A percentile compares a stretch with the other conserved stretches of the same genome.
Evolutionary conservation across 2,113 vertebrate genomes (phyloP).

Genomic region (Hyla sarda): DNA sequence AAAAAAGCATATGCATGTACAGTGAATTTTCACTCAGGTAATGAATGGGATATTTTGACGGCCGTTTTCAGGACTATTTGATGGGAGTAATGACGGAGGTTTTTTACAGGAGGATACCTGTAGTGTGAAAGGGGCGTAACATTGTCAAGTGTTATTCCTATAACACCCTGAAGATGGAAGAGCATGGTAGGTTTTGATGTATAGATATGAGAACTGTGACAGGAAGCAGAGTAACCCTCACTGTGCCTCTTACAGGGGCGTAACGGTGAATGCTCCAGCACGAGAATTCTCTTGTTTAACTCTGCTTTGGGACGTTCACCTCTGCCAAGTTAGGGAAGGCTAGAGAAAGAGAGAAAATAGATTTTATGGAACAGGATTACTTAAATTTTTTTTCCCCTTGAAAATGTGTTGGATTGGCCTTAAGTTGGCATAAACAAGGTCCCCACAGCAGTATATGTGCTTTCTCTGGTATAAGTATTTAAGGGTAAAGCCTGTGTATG

Average conservation of each 20-base stretch:
- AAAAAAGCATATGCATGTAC: too few species aligned
- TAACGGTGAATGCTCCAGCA: not conserved
- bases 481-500: constrained; percentile 45
- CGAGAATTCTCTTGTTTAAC: not conserved
- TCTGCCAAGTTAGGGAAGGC: constrained; percentile 30
- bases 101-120: too few species aligned
- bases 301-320: not conserved
- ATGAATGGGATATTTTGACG: too few species aligned
- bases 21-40: too few species aligned
- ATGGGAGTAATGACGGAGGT: too few species aligned
- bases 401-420: constrained; percentile 50
- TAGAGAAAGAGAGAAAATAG: constrained; percentile 38
- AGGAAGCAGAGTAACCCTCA: not conserved
- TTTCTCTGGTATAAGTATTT: constrained; percentile 39
- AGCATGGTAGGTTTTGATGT: too few species aligned
- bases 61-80: too few species aligned
- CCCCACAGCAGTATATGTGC: not conserved
- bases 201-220: not conserved
- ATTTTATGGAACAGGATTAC: constrained; percentile 48
- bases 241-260: not conserved
- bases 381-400: constrained; percentile 45
- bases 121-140: too few species aligned
- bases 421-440: constrained; percentile 47
- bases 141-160: too few species aligned
- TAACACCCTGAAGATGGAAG: not conserved